Conservation (phyloP, 2,113 vertebrate species). For the Protobothrops flavoviridis region DNA sequence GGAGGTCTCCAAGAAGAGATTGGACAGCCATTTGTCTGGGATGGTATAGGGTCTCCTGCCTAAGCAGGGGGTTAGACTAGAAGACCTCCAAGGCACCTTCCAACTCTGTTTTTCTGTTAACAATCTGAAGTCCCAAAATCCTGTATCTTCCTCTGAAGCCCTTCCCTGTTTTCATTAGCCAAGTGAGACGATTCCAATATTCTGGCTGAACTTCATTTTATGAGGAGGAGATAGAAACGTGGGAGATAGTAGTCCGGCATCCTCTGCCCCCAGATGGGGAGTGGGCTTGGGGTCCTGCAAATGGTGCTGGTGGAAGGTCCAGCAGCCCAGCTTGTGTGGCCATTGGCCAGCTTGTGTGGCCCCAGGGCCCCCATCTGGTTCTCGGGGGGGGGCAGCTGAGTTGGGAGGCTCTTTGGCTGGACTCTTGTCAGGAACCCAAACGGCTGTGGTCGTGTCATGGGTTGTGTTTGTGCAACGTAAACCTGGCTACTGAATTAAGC, state of each 20-base stretch:
- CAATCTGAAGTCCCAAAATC: not conserved
- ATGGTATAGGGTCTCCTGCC: not conserved
- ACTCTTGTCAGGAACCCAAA: not conserved
- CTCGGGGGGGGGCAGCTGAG: not conserved
- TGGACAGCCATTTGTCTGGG: not conserved
- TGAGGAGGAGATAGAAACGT: not conserved
- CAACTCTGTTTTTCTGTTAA: not conserved
- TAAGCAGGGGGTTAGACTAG: not conserved
- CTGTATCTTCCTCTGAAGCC: not conserved
- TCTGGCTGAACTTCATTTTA: not conserved
- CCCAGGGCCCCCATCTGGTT: not conserved
- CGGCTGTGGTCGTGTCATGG: not conserved
- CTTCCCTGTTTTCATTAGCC: not conserved
- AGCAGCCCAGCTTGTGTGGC: not conserved
- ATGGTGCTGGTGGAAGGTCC: not conserved
- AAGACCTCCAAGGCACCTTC: not conserved
- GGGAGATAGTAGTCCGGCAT: not conserved
- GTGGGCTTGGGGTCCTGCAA: not conserved
- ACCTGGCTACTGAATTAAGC: not conserved
- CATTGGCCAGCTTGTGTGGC: not conserved
- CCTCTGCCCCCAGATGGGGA: not conserved
- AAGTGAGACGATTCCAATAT: not conserved
- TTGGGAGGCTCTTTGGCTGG: not conserved
- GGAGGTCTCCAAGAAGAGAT: not conserved
- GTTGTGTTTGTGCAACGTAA: not conserved